Percentiles rank a stretch among this genome's conserved stretches.
Evolutionary conservation across 2,888 invertebrate species (phyloP).

Genomic region (Drosophila paucipuncta): DNA sequence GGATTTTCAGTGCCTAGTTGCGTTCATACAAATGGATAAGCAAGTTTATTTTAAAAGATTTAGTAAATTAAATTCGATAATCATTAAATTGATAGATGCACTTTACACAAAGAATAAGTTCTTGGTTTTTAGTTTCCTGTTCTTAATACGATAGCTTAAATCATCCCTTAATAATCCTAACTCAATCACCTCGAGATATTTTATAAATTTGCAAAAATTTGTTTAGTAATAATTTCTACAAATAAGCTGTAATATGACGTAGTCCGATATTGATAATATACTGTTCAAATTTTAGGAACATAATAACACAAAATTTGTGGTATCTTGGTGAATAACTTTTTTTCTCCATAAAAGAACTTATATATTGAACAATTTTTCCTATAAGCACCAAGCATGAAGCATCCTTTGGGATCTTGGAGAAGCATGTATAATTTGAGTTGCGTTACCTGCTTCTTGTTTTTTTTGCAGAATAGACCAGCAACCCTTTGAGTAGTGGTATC

Average conservation of each 20-base stretch:
- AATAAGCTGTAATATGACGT: neutral
- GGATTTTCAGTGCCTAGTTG: neutral
- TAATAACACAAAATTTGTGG: neutral
- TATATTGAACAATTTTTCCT: neutral
- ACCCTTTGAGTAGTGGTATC: neutral
- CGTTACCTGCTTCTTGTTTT: too few relatives aligned
- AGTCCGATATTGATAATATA: neutral
- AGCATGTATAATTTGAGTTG: neutral
- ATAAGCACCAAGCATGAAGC: neutral
- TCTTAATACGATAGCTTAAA: neutral
- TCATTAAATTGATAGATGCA: neutral
- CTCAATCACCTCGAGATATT: neutral
- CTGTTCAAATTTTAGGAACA: neutral
- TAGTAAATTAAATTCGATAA: neutral
- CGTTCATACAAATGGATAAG: neutral
- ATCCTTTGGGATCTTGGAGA: neutral
- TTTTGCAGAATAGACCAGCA: neutral
- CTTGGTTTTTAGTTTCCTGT: neutral
- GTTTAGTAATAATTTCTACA: neutral
- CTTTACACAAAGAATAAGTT: neutral
- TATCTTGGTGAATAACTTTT: neutral
- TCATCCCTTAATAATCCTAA: neutral
- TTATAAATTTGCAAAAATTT: neutral
- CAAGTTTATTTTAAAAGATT: neutral
- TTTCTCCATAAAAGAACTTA: neutral